A percentile compares a stretch with the other conserved stretches of the same genome.
phyloP scores from a whole-genome alignment of 2,113 vertebrate species.

The Mesembrinibis cayennensis region DNA sequence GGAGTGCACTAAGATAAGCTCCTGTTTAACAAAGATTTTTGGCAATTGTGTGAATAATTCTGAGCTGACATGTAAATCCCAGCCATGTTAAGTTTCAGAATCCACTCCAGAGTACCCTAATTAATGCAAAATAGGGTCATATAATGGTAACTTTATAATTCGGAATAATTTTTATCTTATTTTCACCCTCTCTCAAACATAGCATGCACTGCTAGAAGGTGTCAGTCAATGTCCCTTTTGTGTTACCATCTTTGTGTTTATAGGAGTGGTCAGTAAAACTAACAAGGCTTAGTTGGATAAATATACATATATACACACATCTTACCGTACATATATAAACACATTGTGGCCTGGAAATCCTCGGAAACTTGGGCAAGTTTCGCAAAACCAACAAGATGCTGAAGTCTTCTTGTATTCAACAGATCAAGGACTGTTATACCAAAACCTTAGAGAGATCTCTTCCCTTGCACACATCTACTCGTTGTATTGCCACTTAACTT shows the following conservation, averaged over 20 bases:
- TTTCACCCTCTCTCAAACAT: not conserved
- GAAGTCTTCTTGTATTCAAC: not conserved
- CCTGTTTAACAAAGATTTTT: not conserved
- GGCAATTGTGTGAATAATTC: not conserved
- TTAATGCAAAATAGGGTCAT: not conserved
- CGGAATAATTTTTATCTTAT: not conserved
- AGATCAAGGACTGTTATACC: not conserved
- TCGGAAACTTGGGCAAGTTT: not conserved
- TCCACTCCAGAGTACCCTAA: not conserved
- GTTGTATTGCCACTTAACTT: not conserved
- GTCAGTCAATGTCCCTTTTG: not conserved
- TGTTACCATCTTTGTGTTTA: not conserved
- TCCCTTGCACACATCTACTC: not conserved
- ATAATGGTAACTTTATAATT: not conserved
- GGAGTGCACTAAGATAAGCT: not conserved
- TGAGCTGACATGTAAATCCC: not conserved
- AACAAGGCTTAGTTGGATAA: not conserved
- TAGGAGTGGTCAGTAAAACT: not conserved
- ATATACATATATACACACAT: not conserved
- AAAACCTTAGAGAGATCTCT: not conserved
- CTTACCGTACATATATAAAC: not conserved
- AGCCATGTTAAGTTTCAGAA: not conserved
- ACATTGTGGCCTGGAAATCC: not conserved
- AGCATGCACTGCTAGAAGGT: not conserved
- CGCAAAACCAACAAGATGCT: not conserved